These are phyloP conservation scores for Leptestheria dahalacensis DNA, from an alignment of 1,140 invertebrate species.

Conservation along the genomic window DNA sequence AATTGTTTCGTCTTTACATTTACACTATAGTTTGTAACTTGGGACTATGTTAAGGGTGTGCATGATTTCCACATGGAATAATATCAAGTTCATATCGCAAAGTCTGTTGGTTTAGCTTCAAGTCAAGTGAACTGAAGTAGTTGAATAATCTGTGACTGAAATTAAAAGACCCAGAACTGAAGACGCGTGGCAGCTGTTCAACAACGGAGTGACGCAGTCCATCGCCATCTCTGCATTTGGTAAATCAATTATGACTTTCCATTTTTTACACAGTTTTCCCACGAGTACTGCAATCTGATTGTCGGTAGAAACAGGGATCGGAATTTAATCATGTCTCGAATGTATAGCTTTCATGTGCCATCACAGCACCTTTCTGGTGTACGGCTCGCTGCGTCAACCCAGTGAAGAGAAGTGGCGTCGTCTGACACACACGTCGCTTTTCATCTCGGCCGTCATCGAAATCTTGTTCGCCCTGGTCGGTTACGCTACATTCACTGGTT, in stretches of 20 bases:
- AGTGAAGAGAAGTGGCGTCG: constrained; percentile 60
- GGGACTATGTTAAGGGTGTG: too few species aligned
- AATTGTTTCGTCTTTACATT: too few species aligned
- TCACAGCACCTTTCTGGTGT: constrained; percentile 76
- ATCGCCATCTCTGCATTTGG: constrained; percentile 76
- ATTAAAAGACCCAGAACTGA: constrained; percentile 47
- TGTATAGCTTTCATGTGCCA: constrained; percentile 74
- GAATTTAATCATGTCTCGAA: constrained; percentile 7
- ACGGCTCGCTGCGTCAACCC: constrained; percentile 62
- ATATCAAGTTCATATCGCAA: too few species aligned
- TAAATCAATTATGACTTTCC: too few species aligned
- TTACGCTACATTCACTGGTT: constrained; percentile 67
- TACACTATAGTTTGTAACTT: too few species aligned
- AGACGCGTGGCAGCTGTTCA: constrained; percentile 57
- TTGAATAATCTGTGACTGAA: too few species aligned
- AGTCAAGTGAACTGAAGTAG: too few species aligned
- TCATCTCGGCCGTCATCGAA: constrained; percentile 49
- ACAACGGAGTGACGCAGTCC: constrained; percentile 54
- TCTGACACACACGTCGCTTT: constrained; percentile 65
- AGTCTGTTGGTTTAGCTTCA: too few species aligned
- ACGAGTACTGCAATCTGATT: constrained; percentile 11
- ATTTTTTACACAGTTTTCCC: too few species aligned
- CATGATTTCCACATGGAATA: too few species aligned
- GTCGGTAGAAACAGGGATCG: constrained; percentile 2
- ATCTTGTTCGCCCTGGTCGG: constrained; percentile 60